Evolutionary conservation across 2,888 invertebrate genomes (phyloP).

Genomic region (Onchidella celtica): DNA sequence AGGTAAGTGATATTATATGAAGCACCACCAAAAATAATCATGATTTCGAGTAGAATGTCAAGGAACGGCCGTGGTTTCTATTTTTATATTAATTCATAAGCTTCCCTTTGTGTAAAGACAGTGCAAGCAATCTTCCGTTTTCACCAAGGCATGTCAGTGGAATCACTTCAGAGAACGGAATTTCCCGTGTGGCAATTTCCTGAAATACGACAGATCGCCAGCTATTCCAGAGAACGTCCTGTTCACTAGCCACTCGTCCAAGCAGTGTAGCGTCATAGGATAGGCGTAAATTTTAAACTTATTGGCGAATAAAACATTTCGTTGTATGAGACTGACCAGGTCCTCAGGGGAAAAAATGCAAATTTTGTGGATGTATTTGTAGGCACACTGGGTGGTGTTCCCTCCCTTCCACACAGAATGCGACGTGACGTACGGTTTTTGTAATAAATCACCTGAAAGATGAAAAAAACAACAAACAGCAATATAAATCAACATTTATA

Average conservation of each 20-base stretch:
- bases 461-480: neutral
- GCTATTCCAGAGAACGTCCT: neutral
- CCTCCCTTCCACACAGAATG: neutral
- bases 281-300: neutral
- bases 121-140: no score
- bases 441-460: neutral
- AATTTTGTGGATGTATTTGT: neutral
- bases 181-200: no score
- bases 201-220: neutral
- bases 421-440: neutral
- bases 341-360: slow-evolving; percentile 2
- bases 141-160: no score
- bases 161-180: no score
- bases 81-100: no score
- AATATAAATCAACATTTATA: no score
- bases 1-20: no score
- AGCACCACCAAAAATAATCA: no score
- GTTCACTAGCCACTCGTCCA: neutral
- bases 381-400: neutral
- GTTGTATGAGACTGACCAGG: neutral
- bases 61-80: no score
- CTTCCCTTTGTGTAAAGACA: no score
- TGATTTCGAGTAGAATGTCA: no score
- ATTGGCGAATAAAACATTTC: neutral
- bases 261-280: neutral